A percentile compares a stretch with the other conserved stretches of the same genome.
phyloP scores from a whole-genome alignment of 1,140 invertebrate species.

The Pachyrhynchus sulphureomaculatus region DNA sequence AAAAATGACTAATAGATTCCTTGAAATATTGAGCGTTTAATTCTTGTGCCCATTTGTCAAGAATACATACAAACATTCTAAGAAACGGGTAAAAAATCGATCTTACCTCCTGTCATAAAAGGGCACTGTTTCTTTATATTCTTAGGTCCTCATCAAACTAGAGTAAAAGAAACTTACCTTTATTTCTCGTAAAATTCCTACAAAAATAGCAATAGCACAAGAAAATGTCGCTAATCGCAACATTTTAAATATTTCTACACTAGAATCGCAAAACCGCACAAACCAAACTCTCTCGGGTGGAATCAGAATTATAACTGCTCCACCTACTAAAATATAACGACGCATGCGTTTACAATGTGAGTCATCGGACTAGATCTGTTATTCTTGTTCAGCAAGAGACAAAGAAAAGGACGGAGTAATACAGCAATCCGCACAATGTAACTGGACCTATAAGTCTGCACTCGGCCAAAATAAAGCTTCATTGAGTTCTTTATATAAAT shows the following conservation, averaged over 20 bases:
- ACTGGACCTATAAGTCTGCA: not conserved
- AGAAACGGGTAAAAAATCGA: conserved; percentile 40
- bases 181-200: conserved; percentile 40
- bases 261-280: conserved; percentile 38
- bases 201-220: conserved; percentile 36
- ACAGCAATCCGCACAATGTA: conserved; percentile 2
- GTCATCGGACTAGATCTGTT: conserved; percentile 30
- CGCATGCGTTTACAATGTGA: conserved; percentile 40
- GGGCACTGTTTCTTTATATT: conserved; percentile 23
- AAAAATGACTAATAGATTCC: no score
- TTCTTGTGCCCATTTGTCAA: conserved; percentile 1
- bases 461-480: not conserved
- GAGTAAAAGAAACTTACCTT: conserved; percentile 38
- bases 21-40: no score
- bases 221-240: conserved; percentile 42
- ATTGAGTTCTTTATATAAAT: no score
- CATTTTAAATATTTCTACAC: conserved; percentile 42
- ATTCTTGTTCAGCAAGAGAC: not conserved
- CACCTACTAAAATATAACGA: conserved; percentile 42
- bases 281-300: conserved; percentile 43
- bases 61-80: conserved; percentile 27
- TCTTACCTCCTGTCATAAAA: conserved; percentile 35
- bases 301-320: conserved; percentile 43
- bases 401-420: not conserved
- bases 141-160: not conserved